A percentile compares a stretch with the other conserved stretches of the same genome.
Conservation (phyloP, 2,797 vertebrate genomes). For the Euthynnus affinis region DNA sequence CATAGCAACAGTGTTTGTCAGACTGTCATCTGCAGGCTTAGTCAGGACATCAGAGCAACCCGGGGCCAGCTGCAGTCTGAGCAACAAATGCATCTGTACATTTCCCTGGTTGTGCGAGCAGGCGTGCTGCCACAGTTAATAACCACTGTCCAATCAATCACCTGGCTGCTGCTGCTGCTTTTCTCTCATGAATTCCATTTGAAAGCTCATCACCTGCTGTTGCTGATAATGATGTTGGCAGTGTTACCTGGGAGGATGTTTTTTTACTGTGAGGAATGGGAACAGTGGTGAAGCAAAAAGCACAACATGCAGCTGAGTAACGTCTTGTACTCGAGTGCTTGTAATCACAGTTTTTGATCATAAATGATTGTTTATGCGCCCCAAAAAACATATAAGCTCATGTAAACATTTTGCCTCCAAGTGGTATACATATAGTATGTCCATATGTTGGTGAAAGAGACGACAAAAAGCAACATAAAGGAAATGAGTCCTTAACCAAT, state of each 20-base stretch:
- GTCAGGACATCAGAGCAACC: slow-evolving; percentile 47
- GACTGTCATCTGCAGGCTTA: slow-evolving; percentile 50
- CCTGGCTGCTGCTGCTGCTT: slow-evolving; percentile 9
- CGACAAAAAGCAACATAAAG: not conserved
- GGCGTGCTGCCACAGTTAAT: slow-evolving; percentile 22
- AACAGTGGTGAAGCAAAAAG: slow-evolving; percentile 3
- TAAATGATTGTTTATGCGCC: not conserved
- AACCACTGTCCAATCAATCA: slow-evolving; percentile 39
- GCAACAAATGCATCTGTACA: slow-evolving; percentile 30
- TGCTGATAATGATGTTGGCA: slow-evolving; percentile 32
- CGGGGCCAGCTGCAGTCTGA: slow-evolving; percentile 24
- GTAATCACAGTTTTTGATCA: not conserved
- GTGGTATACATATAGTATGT: not conserved
- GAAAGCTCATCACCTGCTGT: slow-evolving; percentile 24
- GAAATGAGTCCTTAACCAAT: not conserved
- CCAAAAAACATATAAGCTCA: not conserved
- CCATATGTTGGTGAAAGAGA: not conserved
- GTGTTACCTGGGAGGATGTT: slow-evolving; percentile 12
- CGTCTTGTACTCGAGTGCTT: not conserved
- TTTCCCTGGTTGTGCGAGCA: slow-evolving; percentile 25
- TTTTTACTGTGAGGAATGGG: slow-evolving; percentile 9
- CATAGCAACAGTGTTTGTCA: slow-evolving; percentile 67
- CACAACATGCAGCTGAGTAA: slow-evolving; percentile 12
- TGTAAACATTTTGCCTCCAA: not conserved
- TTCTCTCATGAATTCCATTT: slow-evolving; percentile 28